phyloP scores from a whole-genome alignment of 2,797 vertebrate species.

The Ammospiza maritima region DNA sequence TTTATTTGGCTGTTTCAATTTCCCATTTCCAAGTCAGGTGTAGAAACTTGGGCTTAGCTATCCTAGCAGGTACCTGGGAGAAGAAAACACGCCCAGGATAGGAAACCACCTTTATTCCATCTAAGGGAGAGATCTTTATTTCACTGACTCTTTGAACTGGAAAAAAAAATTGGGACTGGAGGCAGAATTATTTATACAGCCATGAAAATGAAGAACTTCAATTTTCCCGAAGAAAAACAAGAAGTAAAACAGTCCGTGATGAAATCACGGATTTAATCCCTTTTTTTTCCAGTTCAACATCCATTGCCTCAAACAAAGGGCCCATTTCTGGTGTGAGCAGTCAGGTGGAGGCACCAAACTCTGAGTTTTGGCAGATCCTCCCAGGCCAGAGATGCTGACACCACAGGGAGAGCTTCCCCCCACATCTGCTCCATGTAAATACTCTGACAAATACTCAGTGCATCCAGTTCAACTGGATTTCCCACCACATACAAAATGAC shows the following conservation, averaged over 20 bases:
- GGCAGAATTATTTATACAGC: background rate
- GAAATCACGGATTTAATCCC: background rate
- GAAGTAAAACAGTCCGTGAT: background rate
- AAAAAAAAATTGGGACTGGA: background rate
- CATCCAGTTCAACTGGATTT: slow-evolving; percentile 28
- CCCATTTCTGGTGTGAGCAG: background rate
- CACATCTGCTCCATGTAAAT: background rate
- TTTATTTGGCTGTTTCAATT: background rate
- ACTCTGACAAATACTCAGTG: slow-evolving; percentile 14
- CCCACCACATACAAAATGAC: slow-evolving; percentile 28
- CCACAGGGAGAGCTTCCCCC: background rate
- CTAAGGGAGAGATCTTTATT: background rate
- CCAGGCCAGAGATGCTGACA: background rate
- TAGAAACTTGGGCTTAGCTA: background rate
- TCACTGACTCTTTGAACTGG: background rate
- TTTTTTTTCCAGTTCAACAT: background rate
- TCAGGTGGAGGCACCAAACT: background rate
- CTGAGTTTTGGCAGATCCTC: background rate
- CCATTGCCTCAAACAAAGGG: background rate
- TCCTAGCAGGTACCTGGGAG: background rate
- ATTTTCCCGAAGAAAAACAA: background rate
- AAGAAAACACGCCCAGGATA: background rate
- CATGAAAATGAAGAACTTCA: background rate
- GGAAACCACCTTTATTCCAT: background rate
- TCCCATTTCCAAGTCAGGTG: background rate